These are phyloP conservation scores for Poecilia velifera DNA, from an alignment of 2,797 vertebrate genomes.

Conservation along the genomic window DNA sequence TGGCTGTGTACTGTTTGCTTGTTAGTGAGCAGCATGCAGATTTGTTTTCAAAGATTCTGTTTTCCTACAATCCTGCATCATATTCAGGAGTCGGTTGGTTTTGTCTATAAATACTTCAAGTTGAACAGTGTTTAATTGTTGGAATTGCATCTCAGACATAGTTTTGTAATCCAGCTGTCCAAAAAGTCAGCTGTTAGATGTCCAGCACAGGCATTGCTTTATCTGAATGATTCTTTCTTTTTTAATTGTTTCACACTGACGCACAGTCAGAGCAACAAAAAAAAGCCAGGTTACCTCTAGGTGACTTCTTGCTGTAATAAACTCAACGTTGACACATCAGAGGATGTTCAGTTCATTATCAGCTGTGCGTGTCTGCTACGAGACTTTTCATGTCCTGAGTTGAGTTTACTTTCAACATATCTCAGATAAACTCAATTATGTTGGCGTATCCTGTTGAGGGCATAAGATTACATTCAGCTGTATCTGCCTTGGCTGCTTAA, in stretches of 20 bases:
- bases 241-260: not conserved
- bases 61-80: not conserved
- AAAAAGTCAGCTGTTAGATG: not conserved
- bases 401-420: conserved; percentile 48
- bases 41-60: not conserved
- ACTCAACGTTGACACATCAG: conserved; percentile 66
- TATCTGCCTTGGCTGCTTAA: not conserved
- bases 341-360: conserved; percentile 62
- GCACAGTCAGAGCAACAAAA: not conserved
- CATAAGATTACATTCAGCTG: not conserved
- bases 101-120: not conserved
- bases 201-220: not conserved
- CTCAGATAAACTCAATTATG: conserved; percentile 35
- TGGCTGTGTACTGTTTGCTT: not conserved
- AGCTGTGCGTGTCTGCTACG: conserved; percentile 19
- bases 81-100: not conserved
- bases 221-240: not conserved
- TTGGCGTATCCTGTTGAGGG: conserved; percentile 28
- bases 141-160: not conserved
- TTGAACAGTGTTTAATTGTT: not conserved
- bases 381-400: conserved; percentile 19
- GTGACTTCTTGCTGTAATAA: conserved; percentile 4
- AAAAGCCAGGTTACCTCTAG: conserved; percentile 31
- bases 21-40: not conserved
- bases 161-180: not conserved